A percentile compares a stretch with the other conserved stretches of the same genome.
These are phyloP conservation scores for Homarus gammarus DNA, from an alignment of 2,888 invertebrate genomes.

Conservation along the genomic window DNA sequence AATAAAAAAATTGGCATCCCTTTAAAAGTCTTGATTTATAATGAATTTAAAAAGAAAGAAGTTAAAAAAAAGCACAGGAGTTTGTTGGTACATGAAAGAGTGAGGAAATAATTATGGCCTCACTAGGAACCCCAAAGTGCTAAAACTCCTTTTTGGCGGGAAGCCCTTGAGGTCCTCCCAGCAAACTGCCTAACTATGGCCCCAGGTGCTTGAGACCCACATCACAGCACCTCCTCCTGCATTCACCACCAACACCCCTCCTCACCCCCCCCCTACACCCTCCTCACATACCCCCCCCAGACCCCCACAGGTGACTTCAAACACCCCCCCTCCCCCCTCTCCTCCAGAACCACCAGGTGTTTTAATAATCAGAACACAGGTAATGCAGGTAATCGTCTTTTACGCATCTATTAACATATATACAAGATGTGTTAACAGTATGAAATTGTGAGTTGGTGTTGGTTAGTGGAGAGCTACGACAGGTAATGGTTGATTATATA, in stretches of 20 bases:
- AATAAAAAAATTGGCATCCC: constrained; percentile 47
- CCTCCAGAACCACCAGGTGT: too few relatives aligned
- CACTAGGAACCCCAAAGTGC: constrained; percentile 47
- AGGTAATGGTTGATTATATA: too few relatives aligned
- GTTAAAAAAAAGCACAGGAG: constrained; percentile 27
- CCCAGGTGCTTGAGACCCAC: not conserved
- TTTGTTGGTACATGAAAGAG: constrained; percentile 51
- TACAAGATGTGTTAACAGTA: too few relatives aligned
- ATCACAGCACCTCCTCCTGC: not conserved
- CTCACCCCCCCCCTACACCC: not conserved
- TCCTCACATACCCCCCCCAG: not conserved
- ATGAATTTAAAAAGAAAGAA: constrained; percentile 26
- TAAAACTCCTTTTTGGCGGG: constrained; percentile 29
- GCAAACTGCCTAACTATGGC: constrained; percentile 32
- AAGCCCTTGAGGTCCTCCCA: constrained; percentile 25
- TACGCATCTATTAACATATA: too few relatives aligned
- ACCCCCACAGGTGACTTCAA: not conserved
- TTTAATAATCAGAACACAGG: too few relatives aligned
- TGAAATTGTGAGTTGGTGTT: too few relatives aligned
- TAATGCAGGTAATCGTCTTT: too few relatives aligned
- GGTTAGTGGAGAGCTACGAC: too few relatives aligned
- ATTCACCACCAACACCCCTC: not conserved
- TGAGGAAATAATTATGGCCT: constrained; percentile 51
- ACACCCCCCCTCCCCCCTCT: not conserved
- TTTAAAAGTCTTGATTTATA: constrained; percentile 22